These are phyloP conservation scores for Corythaeola cristata DNA, from an alignment of 2,113 vertebrate species.

Conservation along the genomic window DNA sequence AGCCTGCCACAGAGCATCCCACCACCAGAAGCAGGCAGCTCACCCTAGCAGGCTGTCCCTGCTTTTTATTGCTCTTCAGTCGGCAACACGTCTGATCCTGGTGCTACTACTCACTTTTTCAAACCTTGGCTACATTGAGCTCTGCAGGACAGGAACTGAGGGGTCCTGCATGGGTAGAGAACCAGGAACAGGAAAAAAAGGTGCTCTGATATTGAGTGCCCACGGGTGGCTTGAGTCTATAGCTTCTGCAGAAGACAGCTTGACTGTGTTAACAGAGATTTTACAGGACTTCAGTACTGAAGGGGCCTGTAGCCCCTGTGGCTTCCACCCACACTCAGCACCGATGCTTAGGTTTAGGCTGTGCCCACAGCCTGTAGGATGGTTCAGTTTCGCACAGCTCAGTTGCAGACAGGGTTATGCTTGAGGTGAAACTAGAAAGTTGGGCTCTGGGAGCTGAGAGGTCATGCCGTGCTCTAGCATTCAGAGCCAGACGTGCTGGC, in stretches of 20 bases:
- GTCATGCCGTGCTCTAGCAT: neutral
- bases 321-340: neutral
- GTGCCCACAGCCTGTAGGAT: neutral
- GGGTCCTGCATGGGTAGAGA: neutral
- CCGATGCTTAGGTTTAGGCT: neutral
- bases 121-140: neutral
- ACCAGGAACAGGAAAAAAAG: neutral
- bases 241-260: neutral
- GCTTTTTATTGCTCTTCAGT: neutral
- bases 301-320: neutral
- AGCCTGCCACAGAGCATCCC: neutral
- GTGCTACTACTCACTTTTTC: neutral
- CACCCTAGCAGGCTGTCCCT: neutral
- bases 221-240: neutral
- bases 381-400: neutral
- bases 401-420: rapidly evolving
- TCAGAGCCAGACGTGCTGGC: neutral
- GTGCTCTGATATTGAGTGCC: neutral
- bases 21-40: neutral
- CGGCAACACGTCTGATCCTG: rapidly evolving
- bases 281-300: neutral
- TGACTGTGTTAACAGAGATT: neutral
- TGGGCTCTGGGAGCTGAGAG: neutral
- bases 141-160: neutral
- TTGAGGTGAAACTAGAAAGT: neutral